A percentile compares a stretch with the other conserved stretches of the same genome.
These are phyloP conservation scores for Rhineura floridana DNA, from an alignment of 2,113 vertebrate species.

Conservation along the genomic window DNA sequence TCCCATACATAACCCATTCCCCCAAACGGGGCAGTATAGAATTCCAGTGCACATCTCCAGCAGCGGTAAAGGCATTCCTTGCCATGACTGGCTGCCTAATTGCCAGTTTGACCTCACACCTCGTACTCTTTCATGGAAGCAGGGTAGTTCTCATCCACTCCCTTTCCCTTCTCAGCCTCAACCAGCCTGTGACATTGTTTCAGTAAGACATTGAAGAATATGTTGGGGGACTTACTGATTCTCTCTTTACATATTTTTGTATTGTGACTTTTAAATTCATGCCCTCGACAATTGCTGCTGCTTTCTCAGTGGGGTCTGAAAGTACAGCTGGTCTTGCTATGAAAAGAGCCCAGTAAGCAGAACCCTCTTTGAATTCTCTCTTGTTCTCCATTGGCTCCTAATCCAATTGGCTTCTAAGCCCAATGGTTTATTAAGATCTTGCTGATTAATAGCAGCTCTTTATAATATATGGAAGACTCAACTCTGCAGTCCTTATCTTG, in stretches of 20 bases:
- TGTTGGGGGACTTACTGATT: not conserved
- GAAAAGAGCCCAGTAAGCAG: not conserved
- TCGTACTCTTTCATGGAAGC: conserved; percentile 7
- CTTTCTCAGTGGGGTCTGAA: conserved; percentile 30
- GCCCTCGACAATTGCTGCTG: not conserved
- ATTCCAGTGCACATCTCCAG: conserved; percentile 63
- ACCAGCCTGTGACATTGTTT: conserved; percentile 14
- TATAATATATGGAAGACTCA: conserved; percentile 11
- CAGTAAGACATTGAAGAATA: not conserved
- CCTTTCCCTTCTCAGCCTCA: conserved; percentile 11
- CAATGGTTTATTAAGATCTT: not conserved
- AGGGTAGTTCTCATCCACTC: conserved; percentile 15
- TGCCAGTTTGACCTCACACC: not conserved
- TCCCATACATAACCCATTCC: conserved; percentile 46
- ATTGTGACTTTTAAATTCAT: conserved; percentile 9
- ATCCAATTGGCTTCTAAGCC: conserved; percentile 20
- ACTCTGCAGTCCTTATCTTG: not conserved
- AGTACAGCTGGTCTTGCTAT: not conserved
- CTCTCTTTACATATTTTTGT: not conserved
- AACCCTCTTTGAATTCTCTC: not conserved
- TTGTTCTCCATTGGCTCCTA: not conserved
- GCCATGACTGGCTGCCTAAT: conserved; percentile 2
- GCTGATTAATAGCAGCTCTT: conserved; percentile 13
- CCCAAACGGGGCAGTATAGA: conserved; percentile 32
- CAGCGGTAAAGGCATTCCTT: conserved; percentile 64